Evolutionary conservation across 2,113 vertebrate species (phyloP).

Genomic region (Lipophrys pholis): DNA sequence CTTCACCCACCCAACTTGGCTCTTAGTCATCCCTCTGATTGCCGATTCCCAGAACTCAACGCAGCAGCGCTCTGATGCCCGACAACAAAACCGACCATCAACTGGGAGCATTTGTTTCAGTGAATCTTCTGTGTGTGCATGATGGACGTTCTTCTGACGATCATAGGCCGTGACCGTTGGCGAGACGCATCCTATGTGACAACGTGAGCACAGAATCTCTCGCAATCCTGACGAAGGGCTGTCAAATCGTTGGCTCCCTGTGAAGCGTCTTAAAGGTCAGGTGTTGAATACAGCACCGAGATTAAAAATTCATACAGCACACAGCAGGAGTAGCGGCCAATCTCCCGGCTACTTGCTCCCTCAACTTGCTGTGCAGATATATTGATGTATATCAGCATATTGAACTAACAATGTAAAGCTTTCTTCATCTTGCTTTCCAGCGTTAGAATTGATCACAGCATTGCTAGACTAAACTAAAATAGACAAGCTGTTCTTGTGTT

Average conservation of each 20-base stretch:
- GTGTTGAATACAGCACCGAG: constrained; percentile 8
- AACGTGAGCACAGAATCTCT: not conserved
- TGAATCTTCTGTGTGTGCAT: not conserved
- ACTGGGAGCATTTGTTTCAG: constrained; percentile 13
- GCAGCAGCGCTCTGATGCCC: constrained; percentile 20
- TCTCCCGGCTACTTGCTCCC: not conserved
- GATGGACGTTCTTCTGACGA: too few species aligned
- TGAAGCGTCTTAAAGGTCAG: constrained; percentile 35
- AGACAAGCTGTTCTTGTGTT: too few species aligned
- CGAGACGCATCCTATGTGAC: too few species aligned
- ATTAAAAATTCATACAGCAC: constrained; percentile 29
- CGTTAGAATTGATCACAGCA: too few species aligned
- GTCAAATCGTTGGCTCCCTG: not conserved
- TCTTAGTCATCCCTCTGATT: constrained; percentile 30
- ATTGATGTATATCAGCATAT: not conserved
- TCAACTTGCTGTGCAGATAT: not conserved
- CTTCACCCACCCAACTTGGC: constrained; percentile 4
- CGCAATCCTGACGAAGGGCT: not conserved
- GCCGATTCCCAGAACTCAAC: constrained; percentile 8
- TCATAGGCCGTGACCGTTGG: too few species aligned
- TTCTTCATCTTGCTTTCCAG: too few species aligned
- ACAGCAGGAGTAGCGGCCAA: not conserved
- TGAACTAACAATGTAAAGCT: too few species aligned
- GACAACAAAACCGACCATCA: constrained; percentile 11
- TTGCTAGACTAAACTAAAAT: too few species aligned